phyloP scores from a whole-genome alignment of 2,888 invertebrate species.

The Mesodorylaimus sp. region DNA sequence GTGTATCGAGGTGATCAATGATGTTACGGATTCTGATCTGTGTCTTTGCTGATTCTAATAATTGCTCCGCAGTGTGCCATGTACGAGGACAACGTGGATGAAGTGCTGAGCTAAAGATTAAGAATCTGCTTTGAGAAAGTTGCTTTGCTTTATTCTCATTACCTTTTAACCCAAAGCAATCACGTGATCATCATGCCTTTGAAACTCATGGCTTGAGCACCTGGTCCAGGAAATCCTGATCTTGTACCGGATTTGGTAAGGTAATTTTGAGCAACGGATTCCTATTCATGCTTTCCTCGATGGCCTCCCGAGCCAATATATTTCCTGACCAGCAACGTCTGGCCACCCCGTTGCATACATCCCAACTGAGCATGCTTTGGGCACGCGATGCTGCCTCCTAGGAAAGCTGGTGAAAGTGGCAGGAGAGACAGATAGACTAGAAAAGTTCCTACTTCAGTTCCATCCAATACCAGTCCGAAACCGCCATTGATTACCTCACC shows the following conservation, averaged over 20 bases:
- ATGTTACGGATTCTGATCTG: too few relatives aligned
- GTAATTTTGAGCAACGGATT: slow-evolving; percentile 38
- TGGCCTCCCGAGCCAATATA: slow-evolving; percentile 38
- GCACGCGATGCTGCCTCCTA: slow-evolving; percentile 37
- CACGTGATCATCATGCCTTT: too few relatives aligned
- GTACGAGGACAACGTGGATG: too few relatives aligned
- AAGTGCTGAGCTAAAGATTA: too few relatives aligned
- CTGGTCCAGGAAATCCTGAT: slow-evolving; percentile 14
- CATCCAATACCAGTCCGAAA: slow-evolving; percentile 45
- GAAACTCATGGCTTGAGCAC: too few relatives aligned
- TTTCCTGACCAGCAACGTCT: slow-evolving; percentile 43
- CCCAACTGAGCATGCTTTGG: slow-evolving; percentile 41
- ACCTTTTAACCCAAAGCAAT: too few relatives aligned
- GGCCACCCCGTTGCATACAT: slow-evolving; percentile 43
- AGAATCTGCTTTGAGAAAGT: too few relatives aligned
- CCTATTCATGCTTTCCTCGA: slow-evolving; percentile 36
- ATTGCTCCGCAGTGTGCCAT: too few relatives aligned
- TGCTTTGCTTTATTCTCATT: too few relatives aligned
- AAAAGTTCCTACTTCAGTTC: slow-evolving; percentile 30
- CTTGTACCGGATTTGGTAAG: slow-evolving; percentile 33
- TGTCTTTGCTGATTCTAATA: too few relatives aligned
- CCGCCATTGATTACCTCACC: slow-evolving; percentile 47
- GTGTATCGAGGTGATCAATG: too few relatives aligned
- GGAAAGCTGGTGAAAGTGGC: too few relatives aligned
- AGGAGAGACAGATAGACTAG: not conserved